Percentiles rank a stretch among this genome's conserved stretches.
These are phyloP conservation scores for Rhopalosiphum padi DNA, from an alignment of 1,140 invertebrate genomes.

Conservation along the genomic window DNA sequence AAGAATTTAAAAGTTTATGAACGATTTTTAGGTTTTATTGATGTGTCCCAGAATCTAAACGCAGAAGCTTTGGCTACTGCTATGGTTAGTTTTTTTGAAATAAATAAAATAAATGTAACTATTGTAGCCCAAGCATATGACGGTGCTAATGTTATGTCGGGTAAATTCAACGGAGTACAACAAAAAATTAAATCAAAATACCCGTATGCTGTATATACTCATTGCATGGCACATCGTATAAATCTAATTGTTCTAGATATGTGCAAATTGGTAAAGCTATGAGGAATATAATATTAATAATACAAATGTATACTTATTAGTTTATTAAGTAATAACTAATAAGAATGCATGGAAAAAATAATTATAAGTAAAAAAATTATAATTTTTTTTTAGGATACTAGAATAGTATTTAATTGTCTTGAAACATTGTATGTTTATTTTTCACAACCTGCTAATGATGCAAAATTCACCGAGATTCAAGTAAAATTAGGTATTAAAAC, in stretches of 20 bases:
- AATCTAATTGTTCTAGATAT: constrained; percentile 24
- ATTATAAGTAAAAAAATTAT: too few relatives aligned
- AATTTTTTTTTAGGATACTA: background rate
- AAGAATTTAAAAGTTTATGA: constrained; percentile 24
- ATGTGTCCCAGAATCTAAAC: background rate
- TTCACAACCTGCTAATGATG: background rate
- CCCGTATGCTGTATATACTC: background rate
- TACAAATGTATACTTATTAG: background rate
- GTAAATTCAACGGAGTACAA: constrained; percentile 13
- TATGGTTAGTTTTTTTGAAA: background rate
- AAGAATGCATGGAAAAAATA: too few relatives aligned
- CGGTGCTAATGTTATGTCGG: constrained; percentile 18
- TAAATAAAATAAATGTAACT: background rate
- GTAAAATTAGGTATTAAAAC: constrained; percentile 9
- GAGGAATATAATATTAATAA: constrained; percentile 1
- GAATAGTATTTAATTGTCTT: too few relatives aligned
- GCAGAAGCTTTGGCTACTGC: background rate
- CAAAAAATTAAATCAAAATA: background rate
- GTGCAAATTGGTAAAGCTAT: constrained; percentile 24
- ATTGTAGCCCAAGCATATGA: constrained; percentile 14
- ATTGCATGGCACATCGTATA: background rate
- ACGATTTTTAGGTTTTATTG: constrained; percentile 26
- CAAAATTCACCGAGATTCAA: constrained; percentile 19
- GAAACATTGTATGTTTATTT: background rate
- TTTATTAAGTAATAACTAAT: background rate